These are phyloP conservation scores for Phylloscopus collybita DNA, from an alignment of 2,797 vertebrate species.

Conservation along the genomic window DNA sequence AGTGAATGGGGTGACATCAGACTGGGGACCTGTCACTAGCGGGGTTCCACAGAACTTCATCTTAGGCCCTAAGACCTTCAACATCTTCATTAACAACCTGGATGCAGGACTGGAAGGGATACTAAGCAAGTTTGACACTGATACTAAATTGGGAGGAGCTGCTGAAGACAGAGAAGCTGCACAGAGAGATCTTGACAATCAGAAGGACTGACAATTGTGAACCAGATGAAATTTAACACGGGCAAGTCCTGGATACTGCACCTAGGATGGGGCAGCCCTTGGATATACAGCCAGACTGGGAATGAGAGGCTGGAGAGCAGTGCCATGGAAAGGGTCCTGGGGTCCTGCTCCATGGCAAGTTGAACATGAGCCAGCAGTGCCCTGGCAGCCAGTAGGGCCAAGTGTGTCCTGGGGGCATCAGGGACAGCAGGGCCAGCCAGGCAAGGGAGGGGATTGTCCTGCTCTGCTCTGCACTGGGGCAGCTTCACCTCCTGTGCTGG, in stretches of 20 bases:
- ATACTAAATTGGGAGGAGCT: neutral
- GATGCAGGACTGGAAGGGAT: neutral
- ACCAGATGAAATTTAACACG: neutral
- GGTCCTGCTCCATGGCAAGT: no score
- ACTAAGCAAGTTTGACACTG: neutral
- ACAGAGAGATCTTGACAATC: neutral
- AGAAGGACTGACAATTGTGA: neutral
- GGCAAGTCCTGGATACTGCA: neutral
- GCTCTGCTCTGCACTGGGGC: neutral
- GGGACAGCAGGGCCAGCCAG: fast-evolving
- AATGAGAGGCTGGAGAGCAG: neutral
- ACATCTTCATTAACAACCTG: neutral
- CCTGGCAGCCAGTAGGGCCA: neutral
- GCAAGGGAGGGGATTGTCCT: neutral
- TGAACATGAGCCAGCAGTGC: neutral
- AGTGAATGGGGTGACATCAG: no score
- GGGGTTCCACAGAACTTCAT: neutral
- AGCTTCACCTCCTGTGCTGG: neutral
- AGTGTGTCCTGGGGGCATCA: neutral
- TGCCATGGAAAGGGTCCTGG: neutral
- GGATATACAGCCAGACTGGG: neutral
- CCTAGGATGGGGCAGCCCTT: neutral
- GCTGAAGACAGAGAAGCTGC: neutral
- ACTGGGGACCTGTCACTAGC: neutral
- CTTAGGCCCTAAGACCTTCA: neutral